Evolutionary conservation across 37 sponge, comb jelly and placozoan species (phyloP).

Genomic region (Spongilla lacustris): DNA sequence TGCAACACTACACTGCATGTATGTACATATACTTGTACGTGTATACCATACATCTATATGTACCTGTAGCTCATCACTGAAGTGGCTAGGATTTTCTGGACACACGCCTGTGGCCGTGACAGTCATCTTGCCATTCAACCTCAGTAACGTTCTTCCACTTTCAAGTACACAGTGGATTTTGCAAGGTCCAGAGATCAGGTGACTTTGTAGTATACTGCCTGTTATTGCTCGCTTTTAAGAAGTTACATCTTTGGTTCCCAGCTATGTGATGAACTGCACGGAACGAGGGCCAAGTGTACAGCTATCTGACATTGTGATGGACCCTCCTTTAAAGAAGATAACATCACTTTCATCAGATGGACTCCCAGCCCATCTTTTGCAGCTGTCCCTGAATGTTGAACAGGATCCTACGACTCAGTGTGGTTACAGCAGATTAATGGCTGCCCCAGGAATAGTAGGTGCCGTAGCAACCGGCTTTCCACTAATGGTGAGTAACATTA

Average conservation of each 20-base stretch:
- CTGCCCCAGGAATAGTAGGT: background rate
- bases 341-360: constrained; percentile 17
- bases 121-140: background rate
- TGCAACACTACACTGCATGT: background rate
- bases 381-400: constrained; percentile 9
- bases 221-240: no score
- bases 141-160: constrained; percentile 1
- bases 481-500: constrained; percentile 19
- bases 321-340: background rate
- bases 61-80: background rate
- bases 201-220: background rate
- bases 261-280: background rate
- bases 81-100: background rate
- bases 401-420: constrained; percentile 26
- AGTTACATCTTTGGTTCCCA: background rate
- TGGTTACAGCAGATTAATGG: constrained; percentile 30
- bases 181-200: background rate
- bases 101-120: background rate
- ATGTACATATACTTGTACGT: no score
- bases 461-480: constrained; percentile 45
- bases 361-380: background rate
- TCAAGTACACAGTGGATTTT: background rate
- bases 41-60: no score
- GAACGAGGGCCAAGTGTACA: background rate
- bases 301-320: background rate